Evolutionary conservation across 2,797 vertebrate species (phyloP).

Genomic region (Phalanger gymnotis): DNA sequence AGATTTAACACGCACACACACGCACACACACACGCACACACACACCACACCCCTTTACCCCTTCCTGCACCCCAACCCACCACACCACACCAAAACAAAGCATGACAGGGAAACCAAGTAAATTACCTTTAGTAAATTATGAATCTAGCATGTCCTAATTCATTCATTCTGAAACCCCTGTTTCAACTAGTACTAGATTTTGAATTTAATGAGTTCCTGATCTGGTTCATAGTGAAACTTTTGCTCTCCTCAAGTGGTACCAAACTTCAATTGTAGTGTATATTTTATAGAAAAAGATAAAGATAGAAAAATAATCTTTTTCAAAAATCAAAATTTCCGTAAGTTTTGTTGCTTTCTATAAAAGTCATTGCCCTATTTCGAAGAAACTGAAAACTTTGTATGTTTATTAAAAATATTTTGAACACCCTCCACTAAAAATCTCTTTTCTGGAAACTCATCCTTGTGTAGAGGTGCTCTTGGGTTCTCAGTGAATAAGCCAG

Average conservation of each 20-base stretch:
- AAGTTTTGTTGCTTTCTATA: background rate
- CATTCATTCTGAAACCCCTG: background rate
- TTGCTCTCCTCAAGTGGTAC: background rate
- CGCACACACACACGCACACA: background rate
- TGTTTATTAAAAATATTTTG: background rate
- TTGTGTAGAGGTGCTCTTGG: background rate
- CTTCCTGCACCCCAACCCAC: too few species aligned
- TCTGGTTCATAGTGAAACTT: background rate
- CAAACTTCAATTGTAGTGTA: conserved; percentile 11
- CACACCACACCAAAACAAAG: background rate
- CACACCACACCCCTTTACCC: too few species aligned
- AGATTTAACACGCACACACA: background rate
- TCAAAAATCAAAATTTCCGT: background rate
- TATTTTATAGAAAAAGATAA: too few species aligned
- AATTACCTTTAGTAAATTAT: conserved; percentile 22
- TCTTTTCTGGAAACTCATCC: background rate
- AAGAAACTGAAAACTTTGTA: background rate
- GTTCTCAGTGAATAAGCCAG: background rate
- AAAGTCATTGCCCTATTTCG: background rate
- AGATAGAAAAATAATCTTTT: background rate
- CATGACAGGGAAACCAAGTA: background rate
- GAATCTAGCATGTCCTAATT: background rate
- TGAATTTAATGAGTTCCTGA: conserved; percentile 11
- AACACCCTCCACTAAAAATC: background rate
- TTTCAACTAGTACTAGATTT: background rate